phyloP scores from a whole-genome alignment of 30 jellyfish, hydroid and myxozoan genomes.

The Aurelia aurita region DNA sequence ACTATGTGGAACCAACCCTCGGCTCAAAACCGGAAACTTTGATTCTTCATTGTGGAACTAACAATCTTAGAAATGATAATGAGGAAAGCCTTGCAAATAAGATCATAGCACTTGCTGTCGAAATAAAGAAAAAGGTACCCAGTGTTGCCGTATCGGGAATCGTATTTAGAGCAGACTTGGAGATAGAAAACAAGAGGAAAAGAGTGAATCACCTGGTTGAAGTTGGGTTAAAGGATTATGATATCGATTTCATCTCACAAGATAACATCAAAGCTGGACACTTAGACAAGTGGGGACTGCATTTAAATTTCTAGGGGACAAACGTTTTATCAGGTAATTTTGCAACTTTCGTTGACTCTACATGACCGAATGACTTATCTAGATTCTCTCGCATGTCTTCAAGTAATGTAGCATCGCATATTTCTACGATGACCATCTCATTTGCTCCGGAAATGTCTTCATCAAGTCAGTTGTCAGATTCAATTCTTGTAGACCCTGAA shows the following conservation, averaged over 20 bases:
- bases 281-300: slow-evolving; percentile 43
- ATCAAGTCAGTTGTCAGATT: neutral
- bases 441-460: neutral
- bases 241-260: slow-evolving; percentile 26
- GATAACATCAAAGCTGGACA: slow-evolving; percentile 23
- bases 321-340: slow-evolving; percentile 45
- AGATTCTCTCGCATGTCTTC: neutral
- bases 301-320: slow-evolving; percentile 18
- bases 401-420: neutral
- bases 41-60: slow-evolving; percentile 32
- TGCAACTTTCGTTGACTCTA: too few relatives aligned
- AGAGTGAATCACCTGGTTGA: slow-evolving; percentile 24
- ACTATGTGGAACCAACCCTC: too few relatives aligned
- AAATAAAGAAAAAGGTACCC: slow-evolving; percentile 6
- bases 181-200: slow-evolving; percentile 22
- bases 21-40: slow-evolving; percentile 9
- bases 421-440: slow-evolving; percentile 2
- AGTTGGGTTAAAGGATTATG: slow-evolving; percentile 14
- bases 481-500: neutral
- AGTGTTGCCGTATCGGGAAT: slow-evolving; percentile 3
- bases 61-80: slow-evolving; percentile 34
- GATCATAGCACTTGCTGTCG: slow-evolving; percentile 47
- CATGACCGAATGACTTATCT: too few relatives aligned
- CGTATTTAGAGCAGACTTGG: slow-evolving; percentile 32
- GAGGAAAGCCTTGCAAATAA: slow-evolving; percentile 29